Evolutionary conservation across 30 jellyfish, hydroid and myxozoan genomes (phyloP).

Genomic region (Aurelia sp.): DNA sequence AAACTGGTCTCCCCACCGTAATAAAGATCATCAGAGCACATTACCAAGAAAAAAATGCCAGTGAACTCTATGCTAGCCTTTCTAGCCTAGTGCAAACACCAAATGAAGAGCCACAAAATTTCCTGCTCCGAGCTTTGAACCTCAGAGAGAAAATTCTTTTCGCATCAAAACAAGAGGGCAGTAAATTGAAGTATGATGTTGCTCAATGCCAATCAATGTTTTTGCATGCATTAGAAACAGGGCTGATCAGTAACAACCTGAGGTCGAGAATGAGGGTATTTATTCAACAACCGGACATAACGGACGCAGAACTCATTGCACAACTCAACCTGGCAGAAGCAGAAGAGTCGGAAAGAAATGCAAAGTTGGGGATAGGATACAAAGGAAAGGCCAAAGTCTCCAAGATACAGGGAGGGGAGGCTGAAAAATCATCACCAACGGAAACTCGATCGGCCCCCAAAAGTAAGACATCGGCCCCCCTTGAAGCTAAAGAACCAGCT

Average conservation of each 20-base stretch:
- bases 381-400: constrained; percentile 22
- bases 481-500: not conserved
- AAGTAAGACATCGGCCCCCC: not conserved
- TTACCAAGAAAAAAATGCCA: constrained; percentile 55
- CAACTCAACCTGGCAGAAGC: constrained; percentile 27
- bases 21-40: constrained; percentile 48
- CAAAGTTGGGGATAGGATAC: constrained; percentile 32
- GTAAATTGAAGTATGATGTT: constrained; percentile 24
- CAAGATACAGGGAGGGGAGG: not conserved
- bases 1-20: constrained; percentile 28
- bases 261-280: constrained; percentile 10
- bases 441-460: not conserved
- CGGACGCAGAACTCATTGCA: constrained; percentile 15
- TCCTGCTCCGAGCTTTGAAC: constrained; percentile 56
- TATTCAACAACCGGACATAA: constrained; percentile 4
- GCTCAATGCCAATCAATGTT: constrained; percentile 44
- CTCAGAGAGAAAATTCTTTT: constrained; percentile 32
- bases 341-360: constrained; percentile 30
- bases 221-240: constrained; percentile 31
- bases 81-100: constrained; percentile 30
- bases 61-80: constrained; percentile 45
- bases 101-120: constrained; percentile 51
- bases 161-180: constrained; percentile 32
- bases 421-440: not conserved
- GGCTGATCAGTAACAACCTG: constrained; percentile 22